phyloP scores from a whole-genome alignment of 2,797 vertebrate species.

The Tenualosa thibaudeaui region DNA sequence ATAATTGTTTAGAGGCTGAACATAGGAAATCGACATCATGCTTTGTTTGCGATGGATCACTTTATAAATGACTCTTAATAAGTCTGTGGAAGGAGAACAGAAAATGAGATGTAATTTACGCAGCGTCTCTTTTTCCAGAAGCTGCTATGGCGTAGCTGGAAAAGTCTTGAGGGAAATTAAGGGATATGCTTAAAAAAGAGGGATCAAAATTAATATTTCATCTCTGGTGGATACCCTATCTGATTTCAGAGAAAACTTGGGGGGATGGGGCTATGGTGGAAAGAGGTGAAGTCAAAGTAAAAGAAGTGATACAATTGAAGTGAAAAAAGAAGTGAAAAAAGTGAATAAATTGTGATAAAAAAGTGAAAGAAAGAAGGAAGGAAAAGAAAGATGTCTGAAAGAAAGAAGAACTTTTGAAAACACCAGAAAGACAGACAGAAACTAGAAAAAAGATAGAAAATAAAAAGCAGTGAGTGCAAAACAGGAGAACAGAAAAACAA shows the following conservation, averaged over 20 bases:
- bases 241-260: not conserved
- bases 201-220: not conserved
- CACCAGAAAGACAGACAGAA: not conserved
- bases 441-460: no score
- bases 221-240: conserved; percentile 9
- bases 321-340: not conserved
- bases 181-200: conserved; percentile 10
- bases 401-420: not conserved
- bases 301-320: not conserved
- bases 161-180: conserved; percentile 8
- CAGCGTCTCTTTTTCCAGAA: not conserved
- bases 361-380: not conserved
- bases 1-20: not conserved
- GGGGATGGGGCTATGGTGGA: not conserved
- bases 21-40: not conserved
- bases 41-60: not conserved
- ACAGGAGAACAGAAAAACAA: not conserved
- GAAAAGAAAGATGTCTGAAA: not conserved
- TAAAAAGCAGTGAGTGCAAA: not conserved
- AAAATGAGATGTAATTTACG: not conserved
- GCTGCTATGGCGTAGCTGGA: not conserved
- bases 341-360: not conserved
- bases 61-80: not conserved
- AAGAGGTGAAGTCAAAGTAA: not conserved
- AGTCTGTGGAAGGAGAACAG: not conserved